Evolutionary conservation across 2,113 vertebrate genomes (phyloP), one percentile per base, ranked within the genome.

Genomic region (Pampusana beccarii): DNA sequence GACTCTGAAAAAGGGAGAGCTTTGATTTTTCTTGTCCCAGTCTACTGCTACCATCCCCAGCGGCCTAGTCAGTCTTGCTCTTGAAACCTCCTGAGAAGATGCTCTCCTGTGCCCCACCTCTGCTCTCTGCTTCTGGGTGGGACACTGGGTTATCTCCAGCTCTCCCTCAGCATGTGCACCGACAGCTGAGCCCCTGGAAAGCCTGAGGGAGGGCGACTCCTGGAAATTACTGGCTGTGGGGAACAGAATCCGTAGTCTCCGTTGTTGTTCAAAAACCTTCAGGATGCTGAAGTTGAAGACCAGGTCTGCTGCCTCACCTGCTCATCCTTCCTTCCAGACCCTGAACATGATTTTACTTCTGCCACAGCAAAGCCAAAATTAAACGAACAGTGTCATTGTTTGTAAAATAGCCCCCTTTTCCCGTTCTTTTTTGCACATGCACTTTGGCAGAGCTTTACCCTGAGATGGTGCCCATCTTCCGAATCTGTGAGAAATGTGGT

Each of bases 151-250:
- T 72, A n/a, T 71, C 69, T 84, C 80, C 34, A 64, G 40, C 61
- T 61, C 28, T 92, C 38, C 6, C n/a, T 58, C 28, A 25, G 18
- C 0, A 0, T 29, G 12, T 60, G 48, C 34, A 44, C 51, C 0
- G 5, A 23, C 56, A 92, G 26, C 42, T 84, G 61, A 75, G 48
- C 33, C 51, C 10, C 56, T 62, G 69, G 80, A 51, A 73, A 72
- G 54, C 53, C 33, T 26, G 51, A 89, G 88, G 36, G 10, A 56
- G 34, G 11, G 5, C 23, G 29, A 15, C 56, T 91, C 28, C 74
- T 86, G 25, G 62, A 79, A 93, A 26, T 86, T 31, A 31, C 19
- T 85, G 61, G 20, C 53, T 79, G 25, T 31, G 48, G 90, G 40
- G 57, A 79, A 23, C 23, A 67, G 80, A 78, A 90, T 46, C 7